These are phyloP conservation scores for Garra rufa DNA, from an alignment of 2,113 vertebrate species.

Conservation along the genomic window DNA sequence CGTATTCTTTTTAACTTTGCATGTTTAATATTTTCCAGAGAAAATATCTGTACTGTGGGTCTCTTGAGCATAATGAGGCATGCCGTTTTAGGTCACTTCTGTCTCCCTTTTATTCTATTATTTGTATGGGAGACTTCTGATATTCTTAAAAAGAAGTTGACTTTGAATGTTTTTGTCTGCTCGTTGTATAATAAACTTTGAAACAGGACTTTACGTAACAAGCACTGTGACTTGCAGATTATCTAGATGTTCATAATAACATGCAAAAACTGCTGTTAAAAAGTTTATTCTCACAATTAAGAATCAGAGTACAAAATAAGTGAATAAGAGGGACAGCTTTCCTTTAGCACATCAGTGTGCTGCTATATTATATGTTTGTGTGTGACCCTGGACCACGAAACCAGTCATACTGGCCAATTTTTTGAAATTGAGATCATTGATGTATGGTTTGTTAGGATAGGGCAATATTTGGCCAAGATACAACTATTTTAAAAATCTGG, in stretches of 20 bases:
- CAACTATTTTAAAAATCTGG: no score
- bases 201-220: constrained; percentile 64
- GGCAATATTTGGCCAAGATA: no score
- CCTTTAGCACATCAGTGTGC: not conserved
- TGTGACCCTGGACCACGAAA: no score
- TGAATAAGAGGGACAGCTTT: constrained; percentile 53
- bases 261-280: constrained; percentile 73
- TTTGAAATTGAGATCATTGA: no score
- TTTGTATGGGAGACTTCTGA: constrained; percentile 40
- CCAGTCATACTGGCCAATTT: no score
- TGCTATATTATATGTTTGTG: no score
- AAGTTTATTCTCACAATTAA: constrained; percentile 73
- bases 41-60: constrained; percentile 27
- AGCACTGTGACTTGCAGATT: constrained; percentile 19
- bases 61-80: constrained; percentile 29
- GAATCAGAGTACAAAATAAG: constrained; percentile 57
- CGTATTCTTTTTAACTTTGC: constrained; percentile 3
- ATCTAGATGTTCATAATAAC: constrained; percentile 44
- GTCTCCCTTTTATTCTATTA: not conserved
- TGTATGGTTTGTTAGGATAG: no score
- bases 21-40: constrained; percentile 41
- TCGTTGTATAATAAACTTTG: constrained; percentile 56
- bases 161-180: constrained; percentile 36
- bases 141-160: constrained; percentile 43
- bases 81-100: constrained; percentile 40